These are phyloP conservation scores for Eriocheir sinensis DNA, from an alignment of 1,140 invertebrate species.

Conservation along the genomic window DNA sequence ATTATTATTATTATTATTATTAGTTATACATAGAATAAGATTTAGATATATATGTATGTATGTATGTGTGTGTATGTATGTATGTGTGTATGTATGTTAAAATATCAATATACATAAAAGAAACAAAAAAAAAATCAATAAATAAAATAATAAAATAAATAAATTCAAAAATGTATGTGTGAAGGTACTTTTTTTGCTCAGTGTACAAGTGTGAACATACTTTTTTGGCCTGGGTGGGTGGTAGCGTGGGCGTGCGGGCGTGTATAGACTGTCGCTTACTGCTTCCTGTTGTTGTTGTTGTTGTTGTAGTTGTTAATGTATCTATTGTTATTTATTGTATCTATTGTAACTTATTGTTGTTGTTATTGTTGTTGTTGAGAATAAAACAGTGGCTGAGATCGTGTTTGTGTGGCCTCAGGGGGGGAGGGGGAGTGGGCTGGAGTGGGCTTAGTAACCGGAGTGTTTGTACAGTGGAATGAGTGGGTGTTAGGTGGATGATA, in stretches of 20 bases:
- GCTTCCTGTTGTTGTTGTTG: slow-evolving; percentile 13
- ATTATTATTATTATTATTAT: neutral
- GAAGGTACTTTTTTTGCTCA: neutral
- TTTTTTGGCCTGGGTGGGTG: too few relatives aligned
- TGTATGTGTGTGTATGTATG: slow-evolving; percentile 17
- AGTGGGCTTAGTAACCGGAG: neutral
- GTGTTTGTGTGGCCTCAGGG: neutral
- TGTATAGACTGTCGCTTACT: neutral
- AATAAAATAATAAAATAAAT: neutral
- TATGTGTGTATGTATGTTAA: slow-evolving; percentile 38
- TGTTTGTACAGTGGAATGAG: neutral
- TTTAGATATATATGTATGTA: neutral
- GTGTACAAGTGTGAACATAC: neutral
- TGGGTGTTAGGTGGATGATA: slow-evolving; percentile 14
- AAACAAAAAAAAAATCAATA: neutral
- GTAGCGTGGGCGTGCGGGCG: neutral
- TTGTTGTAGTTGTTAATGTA: slow-evolving; percentile 25
- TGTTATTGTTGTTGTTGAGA: neutral
- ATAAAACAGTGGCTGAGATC: neutral
- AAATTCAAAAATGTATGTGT: neutral
- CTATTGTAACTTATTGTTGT: neutral
- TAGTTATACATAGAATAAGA: slow-evolving; percentile 34
- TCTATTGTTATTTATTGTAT: neutral
- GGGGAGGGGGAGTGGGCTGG: neutral
- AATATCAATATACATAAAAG: slow-evolving; percentile 43